Evolutionary conservation across 2,888 invertebrate genomes (phyloP), one percentile per base, ranked within the genome.

Genomic region (Amblyjoppa proteus): DNA sequence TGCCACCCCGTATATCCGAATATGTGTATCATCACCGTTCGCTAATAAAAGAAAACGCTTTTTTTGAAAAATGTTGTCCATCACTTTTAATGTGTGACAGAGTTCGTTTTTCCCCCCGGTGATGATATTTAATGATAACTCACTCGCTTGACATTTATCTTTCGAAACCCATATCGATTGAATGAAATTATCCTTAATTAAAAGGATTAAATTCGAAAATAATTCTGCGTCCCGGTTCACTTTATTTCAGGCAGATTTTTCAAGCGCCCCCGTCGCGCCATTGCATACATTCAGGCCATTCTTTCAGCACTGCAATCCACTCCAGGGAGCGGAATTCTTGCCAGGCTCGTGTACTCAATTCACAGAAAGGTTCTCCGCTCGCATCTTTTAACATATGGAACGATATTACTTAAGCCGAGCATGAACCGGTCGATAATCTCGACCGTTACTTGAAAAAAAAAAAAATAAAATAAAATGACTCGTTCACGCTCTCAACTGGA

Each of bases 1-100:
- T 87, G 79, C 80, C 87, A 89, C 87, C 89, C 88, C 89, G 88
- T 89, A 90, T 88, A 85, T 85, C 89, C 89, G 89, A 90, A 89
- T 88, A 89, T 89, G 89, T 90, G 89, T 89, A 89, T 88, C 88
- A 89, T 89, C 89, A 87, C 88, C 87, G 74, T 81, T 53, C 56
- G 58, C 20, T 61, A 68, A 31, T 56, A n/a, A 56, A 13, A 38
- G 41, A 56, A 71, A 61, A 51, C 38, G 38, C 45, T 28, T 64
- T 41, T 80, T 66, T 28, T 28, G 20, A 45, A 58, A 69, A 56
- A 69, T 58, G 31, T 45, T 13, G 56, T 34, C 51, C 25, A 16
- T 49, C 31, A 49, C 34, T 64, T n/a, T 78, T 41, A 53, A 34
- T 1, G 4, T 20, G 49, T 68, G 45, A 69, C 53, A 38, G 5